Evolutionary conservation across 30 jellyfish, hydroid and myxozoan species (phyloP).

Genomic region (Turritopsis rubra): DNA sequence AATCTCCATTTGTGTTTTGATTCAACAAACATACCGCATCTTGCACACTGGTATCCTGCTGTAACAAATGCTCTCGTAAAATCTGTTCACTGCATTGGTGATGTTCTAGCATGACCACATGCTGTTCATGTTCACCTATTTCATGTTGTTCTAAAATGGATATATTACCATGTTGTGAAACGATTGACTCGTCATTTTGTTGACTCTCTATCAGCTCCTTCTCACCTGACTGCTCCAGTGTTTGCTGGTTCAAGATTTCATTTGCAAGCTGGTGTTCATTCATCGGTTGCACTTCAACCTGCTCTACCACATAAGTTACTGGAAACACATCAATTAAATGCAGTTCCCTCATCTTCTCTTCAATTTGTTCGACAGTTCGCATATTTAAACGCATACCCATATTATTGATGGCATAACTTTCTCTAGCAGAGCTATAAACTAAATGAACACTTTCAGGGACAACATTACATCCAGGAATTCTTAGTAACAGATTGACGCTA

Average conservation of each 20-base stretch:
- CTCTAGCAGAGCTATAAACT: not conserved
- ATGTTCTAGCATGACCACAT: not conserved
- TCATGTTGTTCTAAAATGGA: not conserved
- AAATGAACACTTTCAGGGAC: not conserved
- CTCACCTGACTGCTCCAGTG: not conserved
- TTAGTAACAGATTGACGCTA: not conserved
- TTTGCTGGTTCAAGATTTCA: not conserved
- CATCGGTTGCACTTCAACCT: not conserved
- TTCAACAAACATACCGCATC: not conserved
- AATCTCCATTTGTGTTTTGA: not conserved
- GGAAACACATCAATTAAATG: not conserved
- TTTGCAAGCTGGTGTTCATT: not conserved
- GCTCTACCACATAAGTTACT: not conserved
- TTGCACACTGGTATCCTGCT: not conserved
- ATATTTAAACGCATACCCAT: slow-evolving; percentile 1
- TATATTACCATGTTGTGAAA: not conserved
- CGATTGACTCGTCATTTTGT: not conserved
- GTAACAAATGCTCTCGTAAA: not conserved
- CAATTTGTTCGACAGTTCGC: not conserved
- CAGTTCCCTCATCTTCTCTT: not conserved
- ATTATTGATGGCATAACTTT: slow-evolving; percentile 7
- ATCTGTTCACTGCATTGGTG: not conserved
- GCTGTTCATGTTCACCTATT: not conserved
- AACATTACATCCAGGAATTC: not conserved
- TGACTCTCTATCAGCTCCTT: not conserved